A percentile compares a stretch with the other conserved stretches of the same genome.
Evolutionary conservation across 2,888 invertebrate genomes (phyloP).

Genomic region (Cinara cedri): DNA sequence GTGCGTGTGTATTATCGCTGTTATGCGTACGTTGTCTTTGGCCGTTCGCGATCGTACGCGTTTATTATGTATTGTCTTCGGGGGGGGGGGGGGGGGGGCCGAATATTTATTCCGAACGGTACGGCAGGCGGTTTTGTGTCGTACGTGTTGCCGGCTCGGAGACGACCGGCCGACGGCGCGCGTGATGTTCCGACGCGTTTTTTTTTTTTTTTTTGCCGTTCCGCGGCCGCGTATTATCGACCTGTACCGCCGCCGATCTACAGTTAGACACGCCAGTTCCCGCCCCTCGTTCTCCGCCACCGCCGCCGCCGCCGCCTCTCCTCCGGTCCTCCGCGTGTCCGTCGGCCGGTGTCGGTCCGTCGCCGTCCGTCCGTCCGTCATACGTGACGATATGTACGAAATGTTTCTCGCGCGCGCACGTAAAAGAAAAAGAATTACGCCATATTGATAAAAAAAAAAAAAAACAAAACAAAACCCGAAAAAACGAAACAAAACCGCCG

Average conservation of each 20-base stretch:
- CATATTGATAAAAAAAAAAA: conserved; percentile 25
- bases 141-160: not conserved
- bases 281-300: conserved; percentile 13
- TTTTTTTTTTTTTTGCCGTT: too few species aligned
- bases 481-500: not conserved
- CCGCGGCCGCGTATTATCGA: conserved; percentile 21
- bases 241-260: conserved; percentile 14
- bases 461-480: not conserved
- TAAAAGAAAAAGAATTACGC: not conserved
- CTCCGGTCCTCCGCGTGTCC: not conserved
- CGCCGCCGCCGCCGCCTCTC: not conserved
- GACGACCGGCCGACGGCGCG: not conserved
- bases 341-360: conserved; percentile 8
- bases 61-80: too few species aligned
- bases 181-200: conserved; percentile 26
- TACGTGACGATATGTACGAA: conserved; percentile 50
- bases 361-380: too few species aligned
- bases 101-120: not conserved
- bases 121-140: too few species aligned
- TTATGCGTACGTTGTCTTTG: not conserved
- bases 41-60: too few species aligned
- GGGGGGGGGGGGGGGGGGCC: too few species aligned
- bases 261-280: conserved; percentile 46
- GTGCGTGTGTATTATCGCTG: not conserved
- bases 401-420: not conserved